A percentile compares a stretch with the other conserved stretches of the same genome.
Evolutionary conservation across 2,113 vertebrate genomes (phyloP).

Genomic region (Dipodomys merriami): DNA sequence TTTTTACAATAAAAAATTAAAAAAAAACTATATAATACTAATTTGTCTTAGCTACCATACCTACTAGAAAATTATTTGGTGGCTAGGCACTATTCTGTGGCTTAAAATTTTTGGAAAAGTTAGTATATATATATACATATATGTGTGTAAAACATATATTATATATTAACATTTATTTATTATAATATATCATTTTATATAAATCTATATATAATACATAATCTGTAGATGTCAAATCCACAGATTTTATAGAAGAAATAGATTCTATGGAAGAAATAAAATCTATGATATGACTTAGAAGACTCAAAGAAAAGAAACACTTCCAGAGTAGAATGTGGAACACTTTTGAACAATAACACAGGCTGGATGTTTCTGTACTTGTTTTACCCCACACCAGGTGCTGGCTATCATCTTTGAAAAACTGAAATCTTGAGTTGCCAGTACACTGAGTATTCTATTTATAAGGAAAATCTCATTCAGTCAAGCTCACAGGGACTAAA

Average conservation of each 20-base stretch:
- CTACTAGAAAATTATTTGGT: no score
- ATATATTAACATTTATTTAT: no score
- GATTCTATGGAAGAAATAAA: not conserved
- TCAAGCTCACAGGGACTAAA: not conserved
- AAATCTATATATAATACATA: no score
- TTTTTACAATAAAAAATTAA: no score
- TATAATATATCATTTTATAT: no score
- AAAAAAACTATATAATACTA: not conserved
- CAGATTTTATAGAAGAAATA: no score
- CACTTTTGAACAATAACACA: not conserved
- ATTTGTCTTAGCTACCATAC: not conserved
- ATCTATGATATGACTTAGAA: not conserved
- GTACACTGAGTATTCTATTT: not conserved
- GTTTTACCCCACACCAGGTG: not conserved
- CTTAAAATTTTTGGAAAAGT: not conserved
- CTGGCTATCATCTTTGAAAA: not conserved
- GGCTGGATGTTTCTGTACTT: not conserved
- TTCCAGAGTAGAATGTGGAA: no score
- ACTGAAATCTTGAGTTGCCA: not conserved
- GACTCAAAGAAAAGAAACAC: constrained; percentile 17
- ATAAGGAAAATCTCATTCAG: not conserved
- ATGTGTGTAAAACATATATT: no score
- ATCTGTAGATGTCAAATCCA: no score
- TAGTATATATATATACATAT: no score
- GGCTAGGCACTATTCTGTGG: not conserved